phyloP scores from a whole-genome alignment of 92 coral and sea anemone genomes.

The Umimayanthus kanabou region DNA sequence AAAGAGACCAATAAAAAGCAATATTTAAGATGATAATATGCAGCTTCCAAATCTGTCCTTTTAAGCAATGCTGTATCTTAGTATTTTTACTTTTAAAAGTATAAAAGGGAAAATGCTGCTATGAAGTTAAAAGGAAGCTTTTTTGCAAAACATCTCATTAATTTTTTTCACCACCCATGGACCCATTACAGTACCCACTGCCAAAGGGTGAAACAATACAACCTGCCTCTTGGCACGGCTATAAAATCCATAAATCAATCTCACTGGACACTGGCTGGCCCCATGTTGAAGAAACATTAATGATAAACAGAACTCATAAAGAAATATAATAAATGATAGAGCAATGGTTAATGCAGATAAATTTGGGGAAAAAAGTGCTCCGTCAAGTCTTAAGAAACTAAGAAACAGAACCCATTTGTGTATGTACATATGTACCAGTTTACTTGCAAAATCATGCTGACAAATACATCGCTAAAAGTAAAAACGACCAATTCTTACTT shows the following conservation, averaged over 20 bases:
- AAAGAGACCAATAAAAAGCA: not conserved
- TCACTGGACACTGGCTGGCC: slow-evolving; percentile 1
- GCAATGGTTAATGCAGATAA: not conserved
- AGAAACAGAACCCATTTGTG: not conserved
- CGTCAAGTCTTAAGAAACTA: not conserved
- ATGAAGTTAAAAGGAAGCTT: slow-evolving; percentile 32
- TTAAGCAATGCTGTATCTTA: slow-evolving; percentile 20
- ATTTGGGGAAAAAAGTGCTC: not conserved
- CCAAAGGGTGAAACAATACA: not conserved
- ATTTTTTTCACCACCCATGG: slow-evolving; percentile 22
- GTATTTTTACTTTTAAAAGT: slow-evolving; percentile 17
- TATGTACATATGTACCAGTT: not conserved
- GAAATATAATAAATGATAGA: not conserved
- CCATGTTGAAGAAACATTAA: not conserved
- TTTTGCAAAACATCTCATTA: slow-evolving; percentile 35
- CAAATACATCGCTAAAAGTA: not conserved
- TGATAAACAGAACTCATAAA: not conserved
- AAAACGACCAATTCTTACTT: slow-evolving; percentile 7
- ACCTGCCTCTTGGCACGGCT: not conserved
- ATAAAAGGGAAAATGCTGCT: slow-evolving; percentile 44
- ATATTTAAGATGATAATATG: not conserved
- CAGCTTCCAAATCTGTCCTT: slow-evolving; percentile 22
- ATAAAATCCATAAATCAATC: slow-evolving; percentile 21
- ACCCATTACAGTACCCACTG: slow-evolving; percentile 40
- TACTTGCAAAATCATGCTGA: not conserved